These are phyloP conservation scores for Lasiurus borealis DNA, from an alignment of 2,113 vertebrate species.

Conservation along the genomic window DNA sequence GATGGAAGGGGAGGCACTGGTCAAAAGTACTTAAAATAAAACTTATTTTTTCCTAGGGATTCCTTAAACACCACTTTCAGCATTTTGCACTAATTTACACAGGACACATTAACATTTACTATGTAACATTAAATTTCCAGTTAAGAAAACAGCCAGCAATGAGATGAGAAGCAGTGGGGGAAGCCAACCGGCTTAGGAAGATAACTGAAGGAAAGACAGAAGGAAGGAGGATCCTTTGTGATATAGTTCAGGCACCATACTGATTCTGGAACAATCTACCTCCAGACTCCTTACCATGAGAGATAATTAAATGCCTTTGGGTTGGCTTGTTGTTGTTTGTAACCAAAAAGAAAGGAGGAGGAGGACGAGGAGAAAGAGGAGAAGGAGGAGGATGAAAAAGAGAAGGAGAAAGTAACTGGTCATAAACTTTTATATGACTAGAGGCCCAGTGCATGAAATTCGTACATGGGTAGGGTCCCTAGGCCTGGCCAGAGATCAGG, in stretches of 20 bases:
- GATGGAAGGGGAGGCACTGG: neutral
- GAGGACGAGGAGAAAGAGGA: neutral
- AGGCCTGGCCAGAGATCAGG: too few relatives aligned
- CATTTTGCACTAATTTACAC: neutral
- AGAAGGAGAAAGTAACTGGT: neutral
- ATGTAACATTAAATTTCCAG: neutral
- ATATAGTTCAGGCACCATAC: neutral
- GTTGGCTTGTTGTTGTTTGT: neutral
- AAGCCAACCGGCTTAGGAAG: neutral
- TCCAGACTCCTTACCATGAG: neutral
- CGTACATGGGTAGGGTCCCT: too few relatives aligned
- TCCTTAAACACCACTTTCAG: slow-evolving; percentile 1
- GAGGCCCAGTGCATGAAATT: too few relatives aligned
- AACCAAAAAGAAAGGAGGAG: too few relatives aligned
- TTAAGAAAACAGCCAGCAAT: slow-evolving; percentile 38
- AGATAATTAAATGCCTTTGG: neutral
- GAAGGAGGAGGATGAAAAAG: too few relatives aligned
- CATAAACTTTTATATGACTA: too few relatives aligned
- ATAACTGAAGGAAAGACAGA: neutral
- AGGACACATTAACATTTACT: neutral
- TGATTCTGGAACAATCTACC: slow-evolving; percentile 3
- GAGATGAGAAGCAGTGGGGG: neutral
- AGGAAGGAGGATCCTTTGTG: neutral
- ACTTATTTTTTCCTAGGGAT: neutral
- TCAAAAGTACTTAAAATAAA: slow-evolving; percentile 44